These are phyloP conservation scores for Hippopotamus amphibius DNA, from an alignment of 2,113 vertebrate species.

Conservation along the genomic window DNA sequence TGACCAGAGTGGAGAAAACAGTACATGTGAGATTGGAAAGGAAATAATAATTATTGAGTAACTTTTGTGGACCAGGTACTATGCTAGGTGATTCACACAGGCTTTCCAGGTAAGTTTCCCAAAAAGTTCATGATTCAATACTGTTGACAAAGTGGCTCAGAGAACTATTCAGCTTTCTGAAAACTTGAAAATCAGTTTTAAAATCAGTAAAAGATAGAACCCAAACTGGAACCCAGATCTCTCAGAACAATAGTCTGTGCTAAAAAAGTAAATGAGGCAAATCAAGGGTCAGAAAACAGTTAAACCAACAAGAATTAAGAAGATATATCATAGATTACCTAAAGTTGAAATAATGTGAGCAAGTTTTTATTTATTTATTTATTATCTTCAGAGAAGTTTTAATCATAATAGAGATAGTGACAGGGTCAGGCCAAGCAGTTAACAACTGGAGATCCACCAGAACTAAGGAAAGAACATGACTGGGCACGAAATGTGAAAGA, in stretches of 20 bases:
- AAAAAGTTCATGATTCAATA: not conserved
- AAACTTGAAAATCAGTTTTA: not conserved
- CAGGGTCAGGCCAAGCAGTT: not conserved
- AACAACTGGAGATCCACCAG: not conserved
- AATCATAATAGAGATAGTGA: not conserved
- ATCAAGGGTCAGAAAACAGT: not conserved
- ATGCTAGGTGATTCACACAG: not conserved
- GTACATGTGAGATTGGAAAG: not conserved
- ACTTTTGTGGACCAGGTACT: not conserved
- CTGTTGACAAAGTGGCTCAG: not conserved
- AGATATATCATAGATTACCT: not conserved
- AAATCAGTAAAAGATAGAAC: not conserved
- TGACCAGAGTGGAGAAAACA: not conserved
- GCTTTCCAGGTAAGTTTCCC: not conserved
- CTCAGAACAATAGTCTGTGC: not conserved
- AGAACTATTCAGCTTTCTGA: not conserved
- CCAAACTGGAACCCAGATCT: not conserved
- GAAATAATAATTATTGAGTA: not conserved
- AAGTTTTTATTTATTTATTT: not conserved
- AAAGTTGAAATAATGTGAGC: not conserved
- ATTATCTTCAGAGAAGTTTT: not conserved
- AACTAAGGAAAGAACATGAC: not conserved
- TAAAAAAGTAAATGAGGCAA: not conserved
- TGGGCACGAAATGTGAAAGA: not conserved
- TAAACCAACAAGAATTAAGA: not conserved